phyloP scores from a whole-genome alignment of 1,140 invertebrate species.

The Drosophila auraria region DNA sequence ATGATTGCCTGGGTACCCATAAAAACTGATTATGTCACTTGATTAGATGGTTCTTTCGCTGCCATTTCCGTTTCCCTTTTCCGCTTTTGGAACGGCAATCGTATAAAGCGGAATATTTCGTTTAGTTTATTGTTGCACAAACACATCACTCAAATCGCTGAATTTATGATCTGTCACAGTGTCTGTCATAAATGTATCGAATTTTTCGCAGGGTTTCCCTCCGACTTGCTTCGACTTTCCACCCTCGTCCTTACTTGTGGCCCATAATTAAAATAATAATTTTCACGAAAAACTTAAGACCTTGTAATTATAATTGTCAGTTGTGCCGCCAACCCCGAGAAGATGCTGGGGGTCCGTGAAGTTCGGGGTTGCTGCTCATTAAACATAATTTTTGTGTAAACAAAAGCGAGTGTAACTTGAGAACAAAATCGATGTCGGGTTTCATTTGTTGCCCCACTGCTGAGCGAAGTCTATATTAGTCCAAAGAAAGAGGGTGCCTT shows the following conservation, averaged over 20 bases:
- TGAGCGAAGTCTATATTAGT: constrained; percentile 37
- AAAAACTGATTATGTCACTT: constrained; percentile 77
- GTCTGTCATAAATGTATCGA: constrained; percentile 63
- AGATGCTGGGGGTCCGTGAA: constrained; percentile 8
- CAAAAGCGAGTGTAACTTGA: constrained; percentile 76
- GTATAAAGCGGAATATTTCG: constrained; percentile 45
- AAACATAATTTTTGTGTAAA: constrained; percentile 83
- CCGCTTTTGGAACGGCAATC: constrained; percentile 38
- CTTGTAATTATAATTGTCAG: constrained; percentile 83
- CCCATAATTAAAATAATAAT: constrained; percentile 82
- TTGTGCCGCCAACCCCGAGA: constrained; percentile 65
- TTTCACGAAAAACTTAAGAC: constrained; percentile 82
- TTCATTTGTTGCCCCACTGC: constrained; percentile 31
- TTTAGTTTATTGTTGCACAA: constrained; percentile 55
- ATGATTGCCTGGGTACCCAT: constrained; percentile 66
- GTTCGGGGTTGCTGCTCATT: constrained; percentile 67
- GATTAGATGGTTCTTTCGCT: constrained; percentile 64
- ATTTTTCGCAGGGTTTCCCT: constrained; percentile 28
- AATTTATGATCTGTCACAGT: constrained; percentile 72
- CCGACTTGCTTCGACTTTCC: constrained; percentile 11
- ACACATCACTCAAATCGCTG: constrained; percentile 63
- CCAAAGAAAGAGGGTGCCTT: constrained; percentile 4
- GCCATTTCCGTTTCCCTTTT: constrained; percentile 12
- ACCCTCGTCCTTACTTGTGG: constrained; percentile 24
- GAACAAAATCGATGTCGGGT: constrained; percentile 75